Percentiles rank a stretch among this genome's conserved stretches.
phyloP scores from a whole-genome alignment of 1,140 invertebrate genomes.

The Lasioglossum albipes region DNA sequence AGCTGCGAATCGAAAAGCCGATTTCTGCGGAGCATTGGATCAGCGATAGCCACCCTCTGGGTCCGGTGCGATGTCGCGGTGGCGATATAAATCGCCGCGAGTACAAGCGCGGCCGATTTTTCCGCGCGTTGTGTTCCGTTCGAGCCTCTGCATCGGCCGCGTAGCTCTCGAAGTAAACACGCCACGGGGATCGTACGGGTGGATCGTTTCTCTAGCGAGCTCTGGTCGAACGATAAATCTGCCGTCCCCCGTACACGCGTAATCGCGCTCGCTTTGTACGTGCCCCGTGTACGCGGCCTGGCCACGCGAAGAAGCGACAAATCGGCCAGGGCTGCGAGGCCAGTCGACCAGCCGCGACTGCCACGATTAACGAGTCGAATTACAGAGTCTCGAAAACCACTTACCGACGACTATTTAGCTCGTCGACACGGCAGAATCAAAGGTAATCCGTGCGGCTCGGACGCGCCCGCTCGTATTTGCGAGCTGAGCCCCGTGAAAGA shows the following conservation, averaged over 20 bases:
- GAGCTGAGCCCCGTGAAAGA: neutral
- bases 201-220: constrained; percentile 53
- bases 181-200: constrained; percentile 47
- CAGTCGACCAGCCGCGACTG: neutral
- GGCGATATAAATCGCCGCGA: constrained; percentile 12
- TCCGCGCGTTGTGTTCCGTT: neutral
- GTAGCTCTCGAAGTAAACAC: constrained; percentile 24
- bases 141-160: neutral
- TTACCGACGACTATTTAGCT: constrained; percentile 31
- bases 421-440: constrained; percentile 25
- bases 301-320: constrained; percentile 37
- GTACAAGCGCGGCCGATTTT: constrained; percentile 18
- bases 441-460: constrained; percentile 34
- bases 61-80: neutral
- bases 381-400: constrained; percentile 41
- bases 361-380: constrained; percentile 50
- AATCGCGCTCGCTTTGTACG: constrained; percentile 60
- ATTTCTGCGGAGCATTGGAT: no score
- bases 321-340: constrained; percentile 18
- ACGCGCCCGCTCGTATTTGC: neutral
- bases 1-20: no score
- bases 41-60: neutral
- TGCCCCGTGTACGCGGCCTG: constrained; percentile 27
- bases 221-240: constrained; percentile 58
- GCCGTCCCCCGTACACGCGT: constrained; percentile 45